A percentile compares a stretch with the other conserved stretches of the same genome.
Conservation (phyloP, 2,888 invertebrate species). For the Agelastica alni region DNA sequence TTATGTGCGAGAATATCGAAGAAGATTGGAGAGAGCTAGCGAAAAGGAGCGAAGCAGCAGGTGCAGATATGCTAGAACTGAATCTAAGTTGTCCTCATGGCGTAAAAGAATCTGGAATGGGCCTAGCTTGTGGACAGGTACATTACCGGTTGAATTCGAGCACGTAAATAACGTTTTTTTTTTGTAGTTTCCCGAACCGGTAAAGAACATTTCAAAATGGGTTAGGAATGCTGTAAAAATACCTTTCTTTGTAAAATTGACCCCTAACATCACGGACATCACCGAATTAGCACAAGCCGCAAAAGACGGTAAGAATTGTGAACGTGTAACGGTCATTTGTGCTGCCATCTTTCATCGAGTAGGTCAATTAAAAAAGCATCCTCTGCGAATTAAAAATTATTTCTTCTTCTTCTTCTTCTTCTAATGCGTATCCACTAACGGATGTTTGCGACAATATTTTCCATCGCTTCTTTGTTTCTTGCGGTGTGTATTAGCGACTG, state of each 20-base stretch:
- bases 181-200: slow-evolving; percentile 78
- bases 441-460: no score
- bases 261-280: slow-evolving; percentile 96
- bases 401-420: background rate
- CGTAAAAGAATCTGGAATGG: slow-evolving; percentile 99
- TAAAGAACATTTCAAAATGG: slow-evolving; percentile 89
- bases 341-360: no score
- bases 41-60: slow-evolving; percentile 74
- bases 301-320: slow-evolving; percentile 72
- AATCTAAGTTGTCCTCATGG: slow-evolving; percentile 99
- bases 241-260: slow-evolving; percentile 96
- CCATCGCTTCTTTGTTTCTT: no score
- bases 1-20: slow-evolving; percentile 89
- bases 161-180: background rate
- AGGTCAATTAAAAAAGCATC: no score
- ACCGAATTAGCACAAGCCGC: slow-evolving; percentile 88
- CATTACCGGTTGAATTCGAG: background rate
- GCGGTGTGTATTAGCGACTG: no score
- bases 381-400: no score
- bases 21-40: slow-evolving; percentile 88
- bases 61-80: slow-evolving; percentile 93
- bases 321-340: no score
- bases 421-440: no score
- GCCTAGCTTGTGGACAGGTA: slow-evolving; percentile 96
- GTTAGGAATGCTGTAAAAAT: slow-evolving; percentile 83